Evolutionary conservation across 2,113 vertebrate species (phyloP), one percentile per base, ranked within the genome.

Genomic region (Ctenomys sociabilis): DNA sequence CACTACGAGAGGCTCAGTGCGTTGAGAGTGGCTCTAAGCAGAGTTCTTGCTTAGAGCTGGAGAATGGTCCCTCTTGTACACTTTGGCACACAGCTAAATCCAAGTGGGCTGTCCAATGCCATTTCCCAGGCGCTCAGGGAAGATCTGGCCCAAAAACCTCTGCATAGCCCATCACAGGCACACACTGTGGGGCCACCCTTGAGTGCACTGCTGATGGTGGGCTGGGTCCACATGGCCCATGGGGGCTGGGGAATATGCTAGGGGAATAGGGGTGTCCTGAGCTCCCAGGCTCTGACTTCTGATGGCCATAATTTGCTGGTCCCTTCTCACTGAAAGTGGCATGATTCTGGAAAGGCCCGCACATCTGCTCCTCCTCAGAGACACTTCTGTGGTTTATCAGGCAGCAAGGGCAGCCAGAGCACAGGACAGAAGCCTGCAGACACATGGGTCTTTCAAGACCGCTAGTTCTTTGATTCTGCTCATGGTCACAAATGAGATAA

Each of bases 51-150:
- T 75, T 13, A 2, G 10, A 3, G 21, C 21, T 32, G 43, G 37
- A 37, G 4, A 12, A 9, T 0, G 12, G 78, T 1, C 2, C 0
- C 45, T 0, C 12, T 43, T 26, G 75, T 14, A 0, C 14, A 0
- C 24, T 4, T 1, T 0, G 16, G 26, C 3, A 0, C 54, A 7
- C 82, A 2, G 13, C 49, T 8, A 45, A 43, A 2, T 12, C 66
- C 37, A 17, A 63, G 3, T 1, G 9, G 28, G 26, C 37, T 17
- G 11, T 28, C 5, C 4, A 17, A n/a, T 19, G 61, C 83, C 4
- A 14, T 2, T 32, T 70, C 66, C 70, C 54, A 8, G 92, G 16
- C 21, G 8, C 10, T 7, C 30, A 7, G 0, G 2, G 43, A 35
- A 11, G 66, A 9, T 3, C 14, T 0, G 24, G 19, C 3, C n/a